A percentile compares a stretch with the other conserved stretches of the same genome.
These are phyloP conservation scores for Pungitius pungitius DNA, from an alignment of 2,113 vertebrate species.

Conservation along the genomic window DNA sequence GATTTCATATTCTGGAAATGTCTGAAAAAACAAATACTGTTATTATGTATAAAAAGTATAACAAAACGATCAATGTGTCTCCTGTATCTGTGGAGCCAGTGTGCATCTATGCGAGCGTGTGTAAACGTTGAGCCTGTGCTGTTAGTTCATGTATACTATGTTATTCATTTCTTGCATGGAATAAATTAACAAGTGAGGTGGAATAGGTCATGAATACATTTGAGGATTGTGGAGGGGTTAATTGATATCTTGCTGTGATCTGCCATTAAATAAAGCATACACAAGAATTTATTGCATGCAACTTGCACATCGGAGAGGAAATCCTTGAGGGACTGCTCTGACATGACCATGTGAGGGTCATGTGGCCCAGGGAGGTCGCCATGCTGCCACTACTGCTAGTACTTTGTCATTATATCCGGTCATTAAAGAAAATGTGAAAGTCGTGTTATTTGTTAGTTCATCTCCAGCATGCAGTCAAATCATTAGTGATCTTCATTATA, in stretches of 20 bases:
- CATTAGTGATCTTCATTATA: background rate
- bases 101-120: background rate
- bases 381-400: background rate
- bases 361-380: background rate
- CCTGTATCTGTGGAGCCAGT: background rate
- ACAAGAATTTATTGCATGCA: background rate
- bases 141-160: background rate
- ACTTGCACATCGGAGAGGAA: background rate
- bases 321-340: background rate
- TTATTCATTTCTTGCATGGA: background rate
- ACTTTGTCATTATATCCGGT: too few relatives aligned
- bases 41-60: background rate
- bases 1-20: background rate
- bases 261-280: background rate
- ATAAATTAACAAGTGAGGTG: background rate
- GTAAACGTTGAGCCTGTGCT: background rate
- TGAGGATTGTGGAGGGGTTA: background rate
- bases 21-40: background rate
- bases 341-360: background rate
- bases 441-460: too few relatives aligned
- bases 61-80: background rate
- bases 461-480: background rate
- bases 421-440: too few relatives aligned
- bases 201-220: background rate
- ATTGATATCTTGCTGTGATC: background rate